phyloP scores from a whole-genome alignment of 2,888 invertebrate species.

The Yponomeuta plumbellus region DNA sequence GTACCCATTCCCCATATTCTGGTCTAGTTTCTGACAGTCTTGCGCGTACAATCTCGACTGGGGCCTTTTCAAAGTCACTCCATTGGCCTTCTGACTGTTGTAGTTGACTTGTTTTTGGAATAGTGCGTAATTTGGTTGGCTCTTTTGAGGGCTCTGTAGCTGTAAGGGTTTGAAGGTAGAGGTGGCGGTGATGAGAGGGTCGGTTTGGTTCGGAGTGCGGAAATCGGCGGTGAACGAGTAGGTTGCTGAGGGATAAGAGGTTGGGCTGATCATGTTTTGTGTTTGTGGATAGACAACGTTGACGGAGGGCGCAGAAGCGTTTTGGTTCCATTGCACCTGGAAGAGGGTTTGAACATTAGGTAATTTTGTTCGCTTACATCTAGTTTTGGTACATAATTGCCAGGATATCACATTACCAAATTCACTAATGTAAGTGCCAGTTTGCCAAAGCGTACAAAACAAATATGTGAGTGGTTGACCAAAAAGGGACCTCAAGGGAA shows the following conservation, averaged over 20 bases:
- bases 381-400: too few relatives aligned
- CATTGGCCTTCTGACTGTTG: constrained; percentile 42
- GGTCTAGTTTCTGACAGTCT: constrained; percentile 51
- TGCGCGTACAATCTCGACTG: constrained; percentile 55
- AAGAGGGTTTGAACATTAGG: constrained; percentile 19
- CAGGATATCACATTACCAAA: too few relatives aligned
- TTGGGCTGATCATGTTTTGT: constrained; percentile 79
- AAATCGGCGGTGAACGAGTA: constrained; percentile 91
- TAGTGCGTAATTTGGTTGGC: constrained; percentile 46
- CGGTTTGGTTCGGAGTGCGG: constrained; percentile 78
- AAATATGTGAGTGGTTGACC: too few relatives aligned
- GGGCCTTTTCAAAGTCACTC: constrained; percentile 56
- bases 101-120: constrained; percentile 64
- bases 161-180: constrained; percentile 76
- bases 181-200: constrained; percentile 71
- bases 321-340: constrained; percentile 86
- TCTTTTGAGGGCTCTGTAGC: constrained; percentile 60
- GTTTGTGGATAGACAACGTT: constrained; percentile 80
- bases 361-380: not conserved
- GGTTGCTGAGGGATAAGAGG: constrained; percentile 82
- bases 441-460: too few relatives aligned
- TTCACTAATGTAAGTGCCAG: too few relatives aligned
- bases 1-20: constrained; percentile 48
- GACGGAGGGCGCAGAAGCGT: constrained; percentile 76
- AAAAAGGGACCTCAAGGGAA: too few relatives aligned